Evolutionary conservation across 2,888 invertebrate species (phyloP), one percentile per base, ranked within the genome.

Genomic region (Ennomos quercinarius): DNA sequence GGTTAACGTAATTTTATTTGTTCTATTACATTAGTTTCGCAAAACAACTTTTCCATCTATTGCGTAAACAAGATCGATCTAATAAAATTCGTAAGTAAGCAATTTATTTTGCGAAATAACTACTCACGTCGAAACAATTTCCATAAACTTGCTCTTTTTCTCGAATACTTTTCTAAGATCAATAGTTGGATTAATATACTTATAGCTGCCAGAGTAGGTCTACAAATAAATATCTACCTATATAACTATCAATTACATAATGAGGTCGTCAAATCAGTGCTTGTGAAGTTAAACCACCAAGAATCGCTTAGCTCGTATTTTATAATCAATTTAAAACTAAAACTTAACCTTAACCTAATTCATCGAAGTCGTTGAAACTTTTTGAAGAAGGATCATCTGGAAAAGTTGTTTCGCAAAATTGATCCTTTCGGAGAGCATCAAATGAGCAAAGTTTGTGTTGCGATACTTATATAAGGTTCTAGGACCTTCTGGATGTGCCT

Each of bases 401-500:
- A 78, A 76, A 78, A 80, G 73, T 77, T 77, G 70, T 76, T 79
- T 74, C 68, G 63, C 67, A 69, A 77, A 77, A 78, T 76, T 70
- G 67, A 68, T 70, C 70, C 68, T 72, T 59, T 67, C 67, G 59
- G 64, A 72, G 64, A 65, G 68, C 69, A 70, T 76, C 66, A 76
- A 78, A 78, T 75, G 75, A 73, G 71, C 70, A 71, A 82, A 80
- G 77, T 80, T 80, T 73, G 55, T 66, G 65, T 60, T 70, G 66
- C 64, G 70, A 74, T 66, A 46, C 61, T 61, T 49, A 57, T 61
- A 64, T 53, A 68, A 64, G 52, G 59, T 45, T 54, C 54, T 59
- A 59, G 63, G 63, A 68, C 57, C 59, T 49, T 60, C 56, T 43
- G 61, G 44, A 10, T 49, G 36, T 43, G 47, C 6, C 27, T 27